phyloP scores from a whole-genome alignment of 2,888 invertebrate species.

The Camponotus fellah region DNA sequence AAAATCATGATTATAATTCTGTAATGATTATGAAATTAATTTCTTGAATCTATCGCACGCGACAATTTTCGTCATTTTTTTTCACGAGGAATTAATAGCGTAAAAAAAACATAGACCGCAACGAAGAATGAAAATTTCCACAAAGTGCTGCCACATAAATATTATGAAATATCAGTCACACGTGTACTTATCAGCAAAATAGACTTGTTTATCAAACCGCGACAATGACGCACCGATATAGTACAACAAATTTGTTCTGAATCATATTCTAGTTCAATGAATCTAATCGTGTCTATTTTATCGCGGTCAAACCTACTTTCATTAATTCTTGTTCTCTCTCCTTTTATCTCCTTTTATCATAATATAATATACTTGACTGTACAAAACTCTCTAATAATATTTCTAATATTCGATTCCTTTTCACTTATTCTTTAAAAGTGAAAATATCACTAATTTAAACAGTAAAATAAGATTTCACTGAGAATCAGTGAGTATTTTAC shows the following conservation, averaged over 20 bases:
- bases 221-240: constrained; percentile 10
- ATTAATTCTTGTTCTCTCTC: neutral
- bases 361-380: too few relatives aligned
- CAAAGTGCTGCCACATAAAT: neutral
- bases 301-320: neutral
- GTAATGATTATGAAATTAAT: neutral
- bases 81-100: neutral
- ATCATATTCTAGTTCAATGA: constrained; percentile 15
- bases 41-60: too few relatives aligned
- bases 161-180: neutral
- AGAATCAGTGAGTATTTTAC: too few relatives aligned
- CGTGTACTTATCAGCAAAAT: neutral
- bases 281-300: constrained; percentile 5
- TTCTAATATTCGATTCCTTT: neutral
- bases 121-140: neutral
- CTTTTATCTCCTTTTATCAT: neutral
- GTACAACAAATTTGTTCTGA: constrained; percentile 16
- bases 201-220: neutral
- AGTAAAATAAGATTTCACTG: too few relatives aligned
- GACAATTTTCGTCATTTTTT: neutral
- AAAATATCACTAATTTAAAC: too few relatives aligned
- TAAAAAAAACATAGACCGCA: neutral
- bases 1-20: neutral
- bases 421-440: too few relatives aligned
- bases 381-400: neutral